These are phyloP conservation scores for Stichodactyla helianthus DNA, from an alignment of 64 coral and sea anemone genomes.

Conservation along the genomic window DNA sequence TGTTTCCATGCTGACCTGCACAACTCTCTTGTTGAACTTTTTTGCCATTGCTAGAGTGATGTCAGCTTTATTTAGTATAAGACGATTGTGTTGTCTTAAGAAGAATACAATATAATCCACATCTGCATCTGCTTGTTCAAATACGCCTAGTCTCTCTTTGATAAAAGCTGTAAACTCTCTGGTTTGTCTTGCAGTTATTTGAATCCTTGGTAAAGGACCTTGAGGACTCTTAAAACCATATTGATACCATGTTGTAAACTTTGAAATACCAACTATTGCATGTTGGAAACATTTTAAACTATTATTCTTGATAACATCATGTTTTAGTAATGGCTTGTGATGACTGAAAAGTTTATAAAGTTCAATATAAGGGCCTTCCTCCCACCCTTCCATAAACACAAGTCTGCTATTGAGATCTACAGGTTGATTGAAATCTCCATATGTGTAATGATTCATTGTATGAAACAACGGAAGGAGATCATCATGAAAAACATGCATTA, in stretches of 20 bases:
- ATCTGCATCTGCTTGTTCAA: not conserved
- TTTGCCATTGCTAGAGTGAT: slow-evolving; percentile 69
- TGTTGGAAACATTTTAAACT: slow-evolving; percentile 73
- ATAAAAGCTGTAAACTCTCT: slow-evolving; percentile 75
- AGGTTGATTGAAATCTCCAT: not conserved
- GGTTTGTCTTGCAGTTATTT: slow-evolving; percentile 42
- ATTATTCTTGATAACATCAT: slow-evolving; percentile 43
- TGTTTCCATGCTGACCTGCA: slow-evolving; percentile 79
- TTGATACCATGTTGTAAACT: slow-evolving; percentile 94
- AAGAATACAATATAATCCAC: slow-evolving; percentile 62
- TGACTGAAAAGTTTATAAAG: slow-evolving; percentile 78
- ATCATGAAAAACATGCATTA: slow-evolving; percentile 95
- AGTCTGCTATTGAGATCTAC: slow-evolving; percentile 49
- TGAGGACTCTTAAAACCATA: slow-evolving; percentile 87
- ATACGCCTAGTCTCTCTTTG: slow-evolving; percentile 48
- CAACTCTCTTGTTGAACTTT: slow-evolving; percentile 61
- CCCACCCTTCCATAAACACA: slow-evolving; percentile 85
- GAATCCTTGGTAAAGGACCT: slow-evolving; percentile 46
- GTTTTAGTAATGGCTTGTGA: slow-evolving; percentile 32
- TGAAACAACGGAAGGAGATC: slow-evolving; percentile 84
- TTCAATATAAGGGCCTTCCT: slow-evolving; percentile 57
- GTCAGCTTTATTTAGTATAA: slow-evolving; percentile 80
- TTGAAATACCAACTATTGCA: slow-evolving; percentile 81
- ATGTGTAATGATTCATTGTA: slow-evolving; percentile 67
- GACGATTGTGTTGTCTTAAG: slow-evolving; percentile 72